Percentiles rank a stretch among this genome's conserved stretches.
Evolutionary conservation across 2,797 vertebrate genomes (phyloP).

Genomic region (Anguilla marmorata): DNA sequence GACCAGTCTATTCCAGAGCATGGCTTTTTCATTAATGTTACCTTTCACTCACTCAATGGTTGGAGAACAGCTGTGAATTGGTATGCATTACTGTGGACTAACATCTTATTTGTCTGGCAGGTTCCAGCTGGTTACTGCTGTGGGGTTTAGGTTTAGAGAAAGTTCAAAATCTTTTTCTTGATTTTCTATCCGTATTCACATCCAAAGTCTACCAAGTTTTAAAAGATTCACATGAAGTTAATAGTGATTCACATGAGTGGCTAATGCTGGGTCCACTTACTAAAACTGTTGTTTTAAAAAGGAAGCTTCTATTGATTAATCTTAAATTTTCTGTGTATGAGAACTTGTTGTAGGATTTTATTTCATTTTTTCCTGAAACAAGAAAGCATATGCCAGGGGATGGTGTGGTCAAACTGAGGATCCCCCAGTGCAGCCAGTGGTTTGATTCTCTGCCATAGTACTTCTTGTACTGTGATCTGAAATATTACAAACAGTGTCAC

Average conservation of each 20-base stretch:
- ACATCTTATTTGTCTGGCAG: conserved; percentile 51
- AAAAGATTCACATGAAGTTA: background rate
- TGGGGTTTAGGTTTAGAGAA: background rate
- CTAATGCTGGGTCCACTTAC: background rate
- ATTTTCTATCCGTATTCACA: background rate
- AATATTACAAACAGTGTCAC: no score
- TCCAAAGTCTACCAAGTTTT: background rate
- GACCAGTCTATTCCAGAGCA: conserved; percentile 55
- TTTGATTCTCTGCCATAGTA: no score
- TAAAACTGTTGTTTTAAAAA: no score
- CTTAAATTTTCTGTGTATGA: background rate
- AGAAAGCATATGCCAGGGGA: background rate
- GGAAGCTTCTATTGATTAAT: no score
- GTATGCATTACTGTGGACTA: conserved; percentile 53
- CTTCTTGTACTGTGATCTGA: no score
- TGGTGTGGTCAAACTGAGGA: no score
- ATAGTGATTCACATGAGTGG: background rate
- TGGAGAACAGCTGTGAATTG: conserved; percentile 58
- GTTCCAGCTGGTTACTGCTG: conserved; percentile 42
- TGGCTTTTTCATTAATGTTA: conserved; percentile 61
- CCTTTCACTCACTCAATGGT: conserved; percentile 62
- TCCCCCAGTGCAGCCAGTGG: no score
- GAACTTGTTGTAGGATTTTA: no score
- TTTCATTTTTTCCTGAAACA: background rate
- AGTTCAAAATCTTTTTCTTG: background rate